Conservation (phyloP, 2,888 invertebrate species). For the Anarsia innoxiella region DNA sequence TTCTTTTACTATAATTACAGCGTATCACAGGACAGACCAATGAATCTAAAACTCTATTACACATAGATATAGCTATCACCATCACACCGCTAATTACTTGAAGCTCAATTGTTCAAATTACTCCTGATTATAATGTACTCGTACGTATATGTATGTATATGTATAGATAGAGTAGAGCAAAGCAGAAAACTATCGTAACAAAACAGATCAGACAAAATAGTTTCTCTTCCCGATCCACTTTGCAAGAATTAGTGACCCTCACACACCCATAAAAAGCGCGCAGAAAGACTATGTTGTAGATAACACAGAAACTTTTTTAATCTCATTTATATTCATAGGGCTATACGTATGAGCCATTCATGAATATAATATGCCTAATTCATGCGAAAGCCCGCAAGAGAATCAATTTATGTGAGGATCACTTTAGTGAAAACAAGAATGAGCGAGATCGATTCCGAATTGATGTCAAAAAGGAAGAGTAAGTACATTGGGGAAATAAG, state of each 20-base stretch:
- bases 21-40: too few relatives aligned
- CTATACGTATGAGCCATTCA: slow-evolving; percentile 29
- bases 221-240: too few relatives aligned
- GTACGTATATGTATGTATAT: too few relatives aligned
- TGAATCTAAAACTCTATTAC: too few relatives aligned
- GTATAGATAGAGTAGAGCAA: too few relatives aligned
- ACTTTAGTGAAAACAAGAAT: slow-evolving; percentile 6
- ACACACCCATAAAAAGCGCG: slow-evolving; percentile 2
- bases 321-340: slow-evolving; percentile 45
- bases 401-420: slow-evolving; percentile 11
- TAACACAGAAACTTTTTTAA: slow-evolving; percentile 41
- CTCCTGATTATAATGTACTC: too few relatives aligned
- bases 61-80: too few relatives aligned
- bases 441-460: not conserved
- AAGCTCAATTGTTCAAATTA: too few relatives aligned
- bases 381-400: slow-evolving; percentile 7
- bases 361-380: slow-evolving; percentile 31
- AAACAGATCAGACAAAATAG: too few relatives aligned
- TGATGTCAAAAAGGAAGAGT: not conserved
- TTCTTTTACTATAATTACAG: too few relatives aligned
- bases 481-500: not conserved
- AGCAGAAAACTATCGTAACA: too few relatives aligned
- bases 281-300: slow-evolving; percentile 18
- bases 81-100: too few relatives aligned
- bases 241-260: not conserved